Evolutionary conservation across 2,797 vertebrate species (phyloP).

Genomic region (Chaetodon trifasciatus): DNA sequence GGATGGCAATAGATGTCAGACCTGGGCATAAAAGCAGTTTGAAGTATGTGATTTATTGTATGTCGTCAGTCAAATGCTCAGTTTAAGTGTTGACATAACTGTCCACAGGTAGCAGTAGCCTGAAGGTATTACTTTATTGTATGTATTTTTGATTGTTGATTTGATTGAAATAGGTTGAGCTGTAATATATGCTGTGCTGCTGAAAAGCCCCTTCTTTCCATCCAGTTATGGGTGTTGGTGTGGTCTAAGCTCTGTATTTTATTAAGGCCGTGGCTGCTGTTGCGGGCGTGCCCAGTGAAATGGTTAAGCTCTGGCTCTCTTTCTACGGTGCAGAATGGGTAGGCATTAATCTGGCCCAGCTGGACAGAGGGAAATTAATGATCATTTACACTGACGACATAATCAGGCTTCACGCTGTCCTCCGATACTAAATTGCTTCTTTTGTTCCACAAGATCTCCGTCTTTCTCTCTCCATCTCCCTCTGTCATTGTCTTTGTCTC

Average conservation of each 20-base stretch:
- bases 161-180: background rate
- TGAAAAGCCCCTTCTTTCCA: background rate
- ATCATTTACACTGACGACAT: slow-evolving; percentile 88
- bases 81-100: background rate
- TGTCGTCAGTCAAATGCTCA: background rate
- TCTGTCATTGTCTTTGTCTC: slow-evolving; percentile 68
- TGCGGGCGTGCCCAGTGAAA: slow-evolving; percentile 54
- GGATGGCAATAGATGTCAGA: background rate
- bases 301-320: slow-evolving; percentile 63
- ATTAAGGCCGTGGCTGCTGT: slow-evolving; percentile 44
- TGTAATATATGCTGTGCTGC: background rate
- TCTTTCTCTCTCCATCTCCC: slow-evolving; percentile 72
- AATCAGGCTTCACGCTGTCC: slow-evolving; percentile 86
- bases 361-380: slow-evolving; percentile 88
- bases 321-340: slow-evolving; percentile 59
- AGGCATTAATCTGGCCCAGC: slow-evolving; percentile 84
- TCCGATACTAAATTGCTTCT: slow-evolving; percentile 86
- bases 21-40: background rate
- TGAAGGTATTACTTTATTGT: background rate
- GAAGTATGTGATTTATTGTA: background rate
- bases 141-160: background rate
- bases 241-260: slow-evolving; percentile 35
- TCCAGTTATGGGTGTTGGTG: slow-evolving; percentile 6
- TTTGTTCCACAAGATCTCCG: slow-evolving; percentile 84
- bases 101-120: too few species aligned